Conservation (phyloP, 2,113 vertebrate genomes). For the Cromileptes altivelis region DNA sequence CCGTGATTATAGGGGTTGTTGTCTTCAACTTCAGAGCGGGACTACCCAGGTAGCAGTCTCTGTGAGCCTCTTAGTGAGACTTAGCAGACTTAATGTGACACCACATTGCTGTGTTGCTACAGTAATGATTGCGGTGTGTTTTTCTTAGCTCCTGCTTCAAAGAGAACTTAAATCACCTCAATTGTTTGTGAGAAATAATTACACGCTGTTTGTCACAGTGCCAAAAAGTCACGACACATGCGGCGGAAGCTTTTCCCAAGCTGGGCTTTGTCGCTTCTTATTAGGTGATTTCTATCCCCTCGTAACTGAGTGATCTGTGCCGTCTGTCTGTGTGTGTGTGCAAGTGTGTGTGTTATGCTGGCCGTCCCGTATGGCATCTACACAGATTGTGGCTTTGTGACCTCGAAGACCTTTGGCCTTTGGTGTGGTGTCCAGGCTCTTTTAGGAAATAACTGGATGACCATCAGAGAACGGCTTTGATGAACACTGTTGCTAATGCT, state of each 20-base stretch:
- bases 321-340: constrained; percentile 49
- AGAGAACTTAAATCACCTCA: constrained; percentile 42
- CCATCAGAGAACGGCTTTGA: constrained; percentile 4
- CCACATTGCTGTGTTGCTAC: constrained; percentile 31
- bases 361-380: constrained; percentile 18
- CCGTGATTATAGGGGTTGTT: constrained; percentile 5
- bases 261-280: constrained; percentile 73
- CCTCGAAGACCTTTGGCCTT: constrained; percentile 69
- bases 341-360: constrained; percentile 25
- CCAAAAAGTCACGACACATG: constrained; percentile 35
- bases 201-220: constrained; percentile 10
- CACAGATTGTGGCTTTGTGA: constrained; percentile 70
- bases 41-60: constrained; percentile 22
- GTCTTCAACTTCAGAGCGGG: not conserved
- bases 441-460: constrained; percentile 29
- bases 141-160: constrained; percentile 12
- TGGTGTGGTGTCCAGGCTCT: constrained; percentile 36
- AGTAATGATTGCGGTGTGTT: constrained; percentile 14
- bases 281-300: constrained; percentile 65
- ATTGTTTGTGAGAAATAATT: constrained; percentile 39
- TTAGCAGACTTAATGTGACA: constrained; percentile 38
- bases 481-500: not conserved
- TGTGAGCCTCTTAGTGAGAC: constrained; percentile 46
- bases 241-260: constrained; percentile 53
- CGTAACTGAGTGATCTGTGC: constrained; percentile 43